These are phyloP conservation scores for Aphodius sticticus DNA, from an alignment of 2,888 invertebrate species.

Conservation along the genomic window DNA sequence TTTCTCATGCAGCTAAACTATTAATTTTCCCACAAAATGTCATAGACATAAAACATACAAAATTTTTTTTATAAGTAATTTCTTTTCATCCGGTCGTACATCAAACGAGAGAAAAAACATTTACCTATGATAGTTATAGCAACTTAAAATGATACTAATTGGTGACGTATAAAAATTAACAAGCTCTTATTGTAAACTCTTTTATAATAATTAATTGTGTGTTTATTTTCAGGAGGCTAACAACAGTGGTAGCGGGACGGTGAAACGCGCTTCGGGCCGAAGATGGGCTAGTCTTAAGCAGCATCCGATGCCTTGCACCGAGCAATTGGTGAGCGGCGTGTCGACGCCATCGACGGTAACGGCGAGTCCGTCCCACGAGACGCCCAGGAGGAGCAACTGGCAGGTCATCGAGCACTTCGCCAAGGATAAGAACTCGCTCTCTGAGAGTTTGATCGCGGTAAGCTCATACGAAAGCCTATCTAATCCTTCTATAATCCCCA, in stretches of 20 bases:
- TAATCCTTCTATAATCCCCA: background rate
- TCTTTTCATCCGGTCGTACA: no score
- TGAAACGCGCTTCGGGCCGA: conserved; percentile 56
- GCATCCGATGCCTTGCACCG: conserved; percentile 57
- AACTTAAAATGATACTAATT: no score
- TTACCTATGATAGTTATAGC: no score
- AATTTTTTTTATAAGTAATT: no score
- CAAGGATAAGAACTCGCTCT: conserved; percentile 67
- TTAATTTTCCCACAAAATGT: no score
- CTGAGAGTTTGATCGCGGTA: conserved; percentile 71
- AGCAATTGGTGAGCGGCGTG: conserved; percentile 48
- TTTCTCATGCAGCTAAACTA: no score
- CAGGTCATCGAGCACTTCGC: conserved; percentile 89
- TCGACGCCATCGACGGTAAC: conserved; percentile 38
- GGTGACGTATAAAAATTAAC: no score
- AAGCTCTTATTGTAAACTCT: no score
- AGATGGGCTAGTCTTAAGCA: conserved; percentile 65
- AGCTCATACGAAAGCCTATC: conserved; percentile 49
- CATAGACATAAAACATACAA: no score
- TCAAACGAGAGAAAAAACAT: no score
- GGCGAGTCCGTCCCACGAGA: conserved; percentile 63
- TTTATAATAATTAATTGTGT: background rate
- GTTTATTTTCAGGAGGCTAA: conserved; percentile 49
- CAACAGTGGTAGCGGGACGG: conserved; percentile 41
- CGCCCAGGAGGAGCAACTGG: conserved; percentile 85